phyloP scores from a whole-genome alignment of 2,797 vertebrate species.

The Valencia hispanica region DNA sequence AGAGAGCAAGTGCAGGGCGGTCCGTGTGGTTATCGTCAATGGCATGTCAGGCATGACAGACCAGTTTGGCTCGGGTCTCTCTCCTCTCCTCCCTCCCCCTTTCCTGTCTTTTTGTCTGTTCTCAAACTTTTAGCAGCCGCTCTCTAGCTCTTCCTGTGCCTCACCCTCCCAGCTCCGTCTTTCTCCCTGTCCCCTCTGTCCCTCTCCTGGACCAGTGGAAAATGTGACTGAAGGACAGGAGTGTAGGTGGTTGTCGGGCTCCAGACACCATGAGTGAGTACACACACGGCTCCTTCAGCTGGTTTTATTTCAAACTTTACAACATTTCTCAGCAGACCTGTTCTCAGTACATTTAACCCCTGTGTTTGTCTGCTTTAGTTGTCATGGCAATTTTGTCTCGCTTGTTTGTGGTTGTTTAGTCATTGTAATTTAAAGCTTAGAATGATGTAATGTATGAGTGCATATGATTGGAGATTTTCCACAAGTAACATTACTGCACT shows the following conservation, averaged over 20 bases:
- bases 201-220: conserved; percentile 65
- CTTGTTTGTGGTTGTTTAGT: not conserved
- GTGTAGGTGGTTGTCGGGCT: conserved; percentile 61
- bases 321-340: conserved; percentile 15
- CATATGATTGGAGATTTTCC: not conserved
- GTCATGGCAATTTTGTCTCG: conserved; percentile 16
- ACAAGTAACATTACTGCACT: not conserved
- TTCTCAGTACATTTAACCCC: not conserved
- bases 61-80: conserved; percentile 66
- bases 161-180: conserved; percentile 19
- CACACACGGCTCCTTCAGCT: conserved; percentile 13
- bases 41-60: conserved; percentile 70
- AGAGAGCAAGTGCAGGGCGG: conserved; percentile 46
- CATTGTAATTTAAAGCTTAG: not conserved
- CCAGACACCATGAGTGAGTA: conserved; percentile 83
- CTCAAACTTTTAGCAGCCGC: conserved; percentile 55
- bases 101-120: conserved; percentile 36
- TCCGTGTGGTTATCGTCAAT: conserved; percentile 69
- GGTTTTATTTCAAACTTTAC: conserved; percentile 21
- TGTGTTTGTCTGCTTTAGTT: conserved; percentile 23
- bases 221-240: conserved; percentile 73
- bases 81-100: conserved; percentile 46
- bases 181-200: conserved; percentile 29
- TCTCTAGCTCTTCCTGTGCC: conserved; percentile 38
- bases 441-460: not conserved